Conservation (phyloP, 2,113 vertebrate species). For the Festucalex cinctus region DNA sequence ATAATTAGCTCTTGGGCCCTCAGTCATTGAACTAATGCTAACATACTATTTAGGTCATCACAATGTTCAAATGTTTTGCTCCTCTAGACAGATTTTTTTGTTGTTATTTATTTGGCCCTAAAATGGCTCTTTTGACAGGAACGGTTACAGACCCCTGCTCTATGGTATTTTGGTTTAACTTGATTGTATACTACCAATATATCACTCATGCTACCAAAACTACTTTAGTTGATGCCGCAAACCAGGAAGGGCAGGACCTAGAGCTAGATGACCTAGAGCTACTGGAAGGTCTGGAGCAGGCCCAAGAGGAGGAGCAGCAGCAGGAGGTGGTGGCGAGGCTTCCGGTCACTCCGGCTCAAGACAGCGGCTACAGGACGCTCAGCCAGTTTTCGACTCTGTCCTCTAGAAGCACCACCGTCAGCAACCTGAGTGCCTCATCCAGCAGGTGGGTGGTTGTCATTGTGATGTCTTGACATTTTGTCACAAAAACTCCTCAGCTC, state of each 20-base stretch:
- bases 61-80: too few relatives aligned
- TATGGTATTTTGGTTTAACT: background rate
- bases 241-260: slow-evolving; percentile 52
- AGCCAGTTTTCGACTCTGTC: slow-evolving; percentile 32
- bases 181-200: background rate
- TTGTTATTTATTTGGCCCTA: too few relatives aligned
- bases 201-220: background rate
- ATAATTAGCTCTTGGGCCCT: too few relatives aligned
- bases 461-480: slow-evolving; percentile 24
- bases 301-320: slow-evolving; percentile 59
- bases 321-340: slow-evolving; percentile 64
- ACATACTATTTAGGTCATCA: too few relatives aligned
- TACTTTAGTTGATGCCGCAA: background rate
- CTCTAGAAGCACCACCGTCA: slow-evolving; percentile 29
- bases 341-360: slow-evolving; percentile 33
- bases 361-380: slow-evolving; percentile 75
- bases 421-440: slow-evolving; percentile 32
- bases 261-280: slow-evolving; percentile 84
- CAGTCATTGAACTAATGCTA: too few relatives aligned
- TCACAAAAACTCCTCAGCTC: background rate
- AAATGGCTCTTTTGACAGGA: too few relatives aligned
- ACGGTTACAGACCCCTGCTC: background rate
- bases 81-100: too few relatives aligned
- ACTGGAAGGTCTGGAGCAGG: slow-evolving; percentile 78
- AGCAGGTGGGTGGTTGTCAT: slow-evolving; percentile 51